Base-by-base conservation (phyloP, 1,140 invertebrate genomes). In the Drosophila guanche region DNA sequence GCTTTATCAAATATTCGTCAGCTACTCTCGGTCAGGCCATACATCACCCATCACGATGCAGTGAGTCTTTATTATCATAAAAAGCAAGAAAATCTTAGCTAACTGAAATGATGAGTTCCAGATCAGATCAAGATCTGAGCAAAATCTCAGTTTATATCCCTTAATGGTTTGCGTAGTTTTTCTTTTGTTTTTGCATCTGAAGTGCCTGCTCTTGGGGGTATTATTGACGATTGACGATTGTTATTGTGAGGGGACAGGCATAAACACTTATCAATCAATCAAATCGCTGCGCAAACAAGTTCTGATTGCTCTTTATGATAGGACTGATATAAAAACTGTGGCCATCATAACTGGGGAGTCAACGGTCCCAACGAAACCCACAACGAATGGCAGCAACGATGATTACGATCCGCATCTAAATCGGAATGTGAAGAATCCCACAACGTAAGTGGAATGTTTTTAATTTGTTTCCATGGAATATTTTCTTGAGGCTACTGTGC, bases 351-450 rank as follows among this genome's bases (percentile, higher is more conserved):
- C 47, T 33, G 37, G 23, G 54, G 63, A 59, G 46, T 37, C 41
- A 48, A 41, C 50, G 29, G 63, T 54, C 5, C 42, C 53, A 42
- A 33, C 50, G 50, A 72, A 54, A 22, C 45, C 45, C 37, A 51
- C 48, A 4, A 54, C 48, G 5, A 54, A 65, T 54, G 55, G 14
- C 47, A 48, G 48, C 23, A 60, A 71, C 23, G 92, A 93, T 63
- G 92, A 93, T 20, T 95, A 95, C 71, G 93, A 95, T 78, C 95
- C 95, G 0, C 94, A 94, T 75, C 69, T 93, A 42, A 93, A 95
- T 76, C 92, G 95, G 58, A 92, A 93, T 54, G 93, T 95, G 22
- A 93, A 94, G 77, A 95, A 95, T 90, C 94, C 95, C 8, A 95
- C 95, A 0, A 94, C 94, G 95, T 95, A 88, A 95, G 93, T 41